Evolutionary conservation across 2,113 vertebrate species (phyloP).

Genomic region (Oncorhynchus masou): DNA sequence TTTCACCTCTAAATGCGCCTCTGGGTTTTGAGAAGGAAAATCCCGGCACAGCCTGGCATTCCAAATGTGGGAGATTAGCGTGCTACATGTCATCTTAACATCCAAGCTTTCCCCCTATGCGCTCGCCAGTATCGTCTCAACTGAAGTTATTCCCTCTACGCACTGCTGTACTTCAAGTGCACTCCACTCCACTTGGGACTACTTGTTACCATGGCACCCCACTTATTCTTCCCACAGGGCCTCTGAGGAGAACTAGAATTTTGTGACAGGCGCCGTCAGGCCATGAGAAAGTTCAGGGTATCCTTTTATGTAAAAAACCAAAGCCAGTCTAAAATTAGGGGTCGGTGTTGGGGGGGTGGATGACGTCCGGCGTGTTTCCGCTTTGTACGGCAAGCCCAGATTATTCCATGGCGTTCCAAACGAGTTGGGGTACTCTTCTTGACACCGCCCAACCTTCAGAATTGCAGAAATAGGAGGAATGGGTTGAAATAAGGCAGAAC

Average conservation of each 20-base stretch:
- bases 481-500: constrained; percentile 52
- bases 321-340: constrained; percentile 47
- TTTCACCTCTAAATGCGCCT: constrained; percentile 38
- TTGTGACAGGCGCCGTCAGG: constrained; percentile 47
- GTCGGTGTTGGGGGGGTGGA: constrained; percentile 10
- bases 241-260: constrained; percentile 14
- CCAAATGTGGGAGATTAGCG: constrained; percentile 56
- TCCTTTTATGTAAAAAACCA: constrained; percentile 42
- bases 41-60: constrained; percentile 38
- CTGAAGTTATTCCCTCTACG: no score
- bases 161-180: constrained; percentile 34
- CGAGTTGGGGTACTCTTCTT: constrained; percentile 30
- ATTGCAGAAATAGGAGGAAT: constrained; percentile 62
- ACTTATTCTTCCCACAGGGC: constrained; percentile 60
- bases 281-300: constrained; percentile 71
- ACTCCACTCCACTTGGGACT: constrained; percentile 31
- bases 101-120: constrained; percentile 24
- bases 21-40: constrained; percentile 25
- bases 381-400: constrained; percentile 20
- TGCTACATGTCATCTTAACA: constrained; percentile 56
- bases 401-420: constrained; percentile 33
- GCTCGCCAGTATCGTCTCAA: background rate
- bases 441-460: constrained; percentile 48
- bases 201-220: constrained; percentile 59
- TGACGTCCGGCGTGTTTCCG: constrained; percentile 38